Evolutionary conservation across 2,797 vertebrate species (phyloP).

Genomic region (Enteromius trimaculatus): DNA sequence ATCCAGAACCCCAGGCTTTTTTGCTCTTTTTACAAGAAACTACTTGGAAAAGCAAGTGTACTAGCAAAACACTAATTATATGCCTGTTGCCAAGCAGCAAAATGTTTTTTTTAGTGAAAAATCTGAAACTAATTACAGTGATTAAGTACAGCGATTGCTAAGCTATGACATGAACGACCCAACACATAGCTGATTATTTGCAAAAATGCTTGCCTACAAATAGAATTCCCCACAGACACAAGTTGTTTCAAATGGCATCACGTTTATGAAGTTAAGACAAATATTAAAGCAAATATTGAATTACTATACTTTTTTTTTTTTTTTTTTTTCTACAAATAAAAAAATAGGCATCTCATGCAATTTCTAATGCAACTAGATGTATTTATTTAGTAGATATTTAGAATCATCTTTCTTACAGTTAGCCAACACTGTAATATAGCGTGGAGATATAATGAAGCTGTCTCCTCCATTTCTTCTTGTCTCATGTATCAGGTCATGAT

Average conservation of each 20-base stretch:
- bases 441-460: background rate
- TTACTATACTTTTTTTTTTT: background rate
- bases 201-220: background rate
- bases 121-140: constrained; percentile 13
- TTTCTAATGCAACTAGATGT: background rate
- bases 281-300: background rate
- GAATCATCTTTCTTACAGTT: background rate
- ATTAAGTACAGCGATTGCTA: constrained; percentile 2
- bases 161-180: background rate
- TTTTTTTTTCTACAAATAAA: background rate
- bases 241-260: background rate
- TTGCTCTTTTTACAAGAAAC: constrained; percentile 4
- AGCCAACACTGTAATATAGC: background rate
- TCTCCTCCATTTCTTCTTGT: background rate
- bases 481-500: background rate
- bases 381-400: background rate
- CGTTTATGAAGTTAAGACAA: background rate
- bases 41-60: background rate
- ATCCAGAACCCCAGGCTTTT: background rate
- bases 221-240: background rate
- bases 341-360: background rate
- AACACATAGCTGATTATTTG: constrained; percentile 21
- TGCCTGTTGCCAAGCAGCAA: constrained; percentile 36
- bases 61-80: background rate
- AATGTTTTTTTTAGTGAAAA: background rate